Evolutionary conservation across 2,113 vertebrate genomes (phyloP).

Genomic region (Callocephalon fimbriatum): DNA sequence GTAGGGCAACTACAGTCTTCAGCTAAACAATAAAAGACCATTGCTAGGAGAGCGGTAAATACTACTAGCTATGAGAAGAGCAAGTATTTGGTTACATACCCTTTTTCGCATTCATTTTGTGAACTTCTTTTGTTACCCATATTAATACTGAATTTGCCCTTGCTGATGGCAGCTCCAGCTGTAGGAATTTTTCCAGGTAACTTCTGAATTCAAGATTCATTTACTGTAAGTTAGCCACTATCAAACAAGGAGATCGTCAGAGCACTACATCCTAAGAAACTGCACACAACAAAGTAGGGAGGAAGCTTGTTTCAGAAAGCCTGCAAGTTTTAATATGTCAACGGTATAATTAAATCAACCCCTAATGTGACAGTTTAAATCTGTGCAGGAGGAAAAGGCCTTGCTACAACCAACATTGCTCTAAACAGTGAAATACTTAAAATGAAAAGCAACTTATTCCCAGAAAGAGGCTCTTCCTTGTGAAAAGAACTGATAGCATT

Average conservation of each 20-base stretch:
- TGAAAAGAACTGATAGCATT: neutral
- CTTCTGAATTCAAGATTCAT: neutral
- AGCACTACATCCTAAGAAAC: accelerated
- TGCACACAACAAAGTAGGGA: neutral
- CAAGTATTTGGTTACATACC: neutral
- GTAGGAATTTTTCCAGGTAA: neutral
- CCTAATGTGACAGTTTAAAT: neutral
- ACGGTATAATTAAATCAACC: neutral
- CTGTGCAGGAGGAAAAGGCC: neutral
- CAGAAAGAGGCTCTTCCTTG: neutral
- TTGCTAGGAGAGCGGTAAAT: neutral
- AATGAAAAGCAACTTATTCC: neutral
- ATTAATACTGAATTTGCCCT: neutral
- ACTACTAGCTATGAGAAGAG: neutral
- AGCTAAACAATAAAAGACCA: neutral
- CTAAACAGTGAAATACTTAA: neutral
- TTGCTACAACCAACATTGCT: neutral
- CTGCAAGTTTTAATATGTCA: neutral
- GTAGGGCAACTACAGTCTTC: neutral
- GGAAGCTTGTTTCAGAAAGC: neutral
- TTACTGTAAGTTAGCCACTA: neutral
- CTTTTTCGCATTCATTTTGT: neutral
- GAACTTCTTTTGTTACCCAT: neutral
- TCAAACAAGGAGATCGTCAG: neutral
- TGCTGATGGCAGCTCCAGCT: neutral